These are phyloP conservation scores for Caiman crocodilus DNA, from an alignment of 2,797 vertebrate genomes.

Conservation along the genomic window DNA sequence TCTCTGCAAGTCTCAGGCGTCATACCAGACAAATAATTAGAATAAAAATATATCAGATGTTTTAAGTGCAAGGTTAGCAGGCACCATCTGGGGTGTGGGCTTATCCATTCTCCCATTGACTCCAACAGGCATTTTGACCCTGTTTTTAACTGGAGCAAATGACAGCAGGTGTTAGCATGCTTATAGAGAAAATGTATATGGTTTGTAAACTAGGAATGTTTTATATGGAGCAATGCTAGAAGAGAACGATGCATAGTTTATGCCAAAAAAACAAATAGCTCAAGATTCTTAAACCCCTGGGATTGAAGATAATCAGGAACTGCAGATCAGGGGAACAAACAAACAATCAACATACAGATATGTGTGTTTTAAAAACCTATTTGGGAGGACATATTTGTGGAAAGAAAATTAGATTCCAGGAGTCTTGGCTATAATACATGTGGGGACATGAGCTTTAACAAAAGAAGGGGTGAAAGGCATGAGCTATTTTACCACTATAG, in stretches of 20 bases:
- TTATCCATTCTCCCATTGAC: slow-evolving; percentile 31
- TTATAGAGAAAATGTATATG: background rate
- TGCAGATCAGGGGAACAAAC: background rate
- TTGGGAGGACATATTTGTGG: background rate
- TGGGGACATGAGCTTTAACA: background rate
- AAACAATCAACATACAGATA: fast-evolving
- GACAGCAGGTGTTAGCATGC: background rate
- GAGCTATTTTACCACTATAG: background rate
- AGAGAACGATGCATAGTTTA: background rate
- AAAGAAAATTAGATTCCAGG: background rate
- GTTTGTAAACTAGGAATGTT: background rate
- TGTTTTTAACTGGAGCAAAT: background rate
- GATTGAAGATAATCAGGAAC: background rate
- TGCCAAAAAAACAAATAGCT: background rate
- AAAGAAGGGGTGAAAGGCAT: background rate
- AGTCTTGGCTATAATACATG: background rate
- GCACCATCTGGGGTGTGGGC: slow-evolving; percentile 76
- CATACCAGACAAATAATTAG: slow-evolving; percentile 32
- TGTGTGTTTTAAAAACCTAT: background rate
- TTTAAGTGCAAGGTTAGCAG: slow-evolving; percentile 69
- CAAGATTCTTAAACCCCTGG: background rate
- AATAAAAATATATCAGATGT: slow-evolving; percentile 64
- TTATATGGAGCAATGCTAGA: background rate
- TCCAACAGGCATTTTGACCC: slow-evolving; percentile 32
- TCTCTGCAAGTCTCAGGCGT: slow-evolving; percentile 48